A percentile compares a stretch with the other conserved stretches of the same genome.
phyloP scores from a whole-genome alignment of 2,797 vertebrate genomes.

The Gallinago nigripennis region DNA sequence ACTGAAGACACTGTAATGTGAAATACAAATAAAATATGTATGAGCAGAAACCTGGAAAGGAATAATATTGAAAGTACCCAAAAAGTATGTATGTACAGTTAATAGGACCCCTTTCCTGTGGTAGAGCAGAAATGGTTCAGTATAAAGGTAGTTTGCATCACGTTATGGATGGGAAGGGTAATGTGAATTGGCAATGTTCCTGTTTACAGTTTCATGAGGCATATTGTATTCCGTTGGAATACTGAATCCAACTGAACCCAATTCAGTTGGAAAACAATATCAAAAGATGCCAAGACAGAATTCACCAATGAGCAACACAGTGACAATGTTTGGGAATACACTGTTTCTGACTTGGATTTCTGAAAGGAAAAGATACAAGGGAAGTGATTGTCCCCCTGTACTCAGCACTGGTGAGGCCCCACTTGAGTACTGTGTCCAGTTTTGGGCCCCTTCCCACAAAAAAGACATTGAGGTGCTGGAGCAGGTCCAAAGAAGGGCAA shows the following conservation, averaged over 20 bases:
- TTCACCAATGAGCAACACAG: not conserved
- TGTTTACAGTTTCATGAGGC: not conserved
- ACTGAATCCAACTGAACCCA: too few relatives aligned
- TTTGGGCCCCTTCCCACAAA: not conserved
- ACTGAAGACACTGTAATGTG: not conserved
- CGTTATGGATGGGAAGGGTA: not conserved
- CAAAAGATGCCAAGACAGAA: not conserved
- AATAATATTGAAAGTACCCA: not conserved
- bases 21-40: not conserved
- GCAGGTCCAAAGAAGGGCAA: too few relatives aligned
- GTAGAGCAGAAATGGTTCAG: not conserved
- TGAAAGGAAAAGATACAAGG: not conserved
- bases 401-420: not conserved
- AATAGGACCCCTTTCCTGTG: not conserved
- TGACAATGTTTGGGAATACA: not conserved
- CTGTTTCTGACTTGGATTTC: not conserved
- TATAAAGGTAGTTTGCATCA: not conserved
- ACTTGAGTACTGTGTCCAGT: accelerated
- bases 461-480: too few relatives aligned
- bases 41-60: not conserved
- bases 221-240: not conserved
- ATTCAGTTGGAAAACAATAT: not conserved
- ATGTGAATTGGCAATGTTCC: not conserved
- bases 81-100: not conserved
- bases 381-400: accelerated